These are phyloP conservation scores for Gobius niger DNA, from an alignment of 2,113 vertebrate genomes.

Conservation along the genomic window DNA sequence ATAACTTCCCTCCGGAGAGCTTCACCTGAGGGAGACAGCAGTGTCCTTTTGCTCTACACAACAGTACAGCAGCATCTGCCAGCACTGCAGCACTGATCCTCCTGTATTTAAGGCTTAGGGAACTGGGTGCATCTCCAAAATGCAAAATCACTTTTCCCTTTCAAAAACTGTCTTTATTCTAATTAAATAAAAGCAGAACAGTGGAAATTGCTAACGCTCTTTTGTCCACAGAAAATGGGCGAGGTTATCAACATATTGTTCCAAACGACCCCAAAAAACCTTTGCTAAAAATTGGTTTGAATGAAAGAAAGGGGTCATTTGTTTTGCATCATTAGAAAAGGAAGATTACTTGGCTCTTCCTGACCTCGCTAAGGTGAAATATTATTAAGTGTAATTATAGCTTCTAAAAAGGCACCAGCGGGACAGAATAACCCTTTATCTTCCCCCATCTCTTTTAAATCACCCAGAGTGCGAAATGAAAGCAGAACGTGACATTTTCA, in stretches of 20 bases:
- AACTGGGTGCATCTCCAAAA: slow-evolving; percentile 24
- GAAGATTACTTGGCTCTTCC: slow-evolving; percentile 13
- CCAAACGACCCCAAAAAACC: background rate
- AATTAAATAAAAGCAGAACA: background rate
- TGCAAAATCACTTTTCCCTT: background rate
- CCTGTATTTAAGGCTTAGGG: slow-evolving; percentile 1
- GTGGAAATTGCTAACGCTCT: background rate
- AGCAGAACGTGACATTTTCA: slow-evolving; percentile 16
- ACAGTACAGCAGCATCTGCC: slow-evolving; percentile 30
- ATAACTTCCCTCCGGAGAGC: slow-evolving; percentile 27
- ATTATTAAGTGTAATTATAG: slow-evolving; percentile 3
- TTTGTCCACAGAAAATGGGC: background rate
- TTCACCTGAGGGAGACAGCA: slow-evolving; percentile 39
- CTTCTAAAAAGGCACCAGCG: slow-evolving; percentile 8
- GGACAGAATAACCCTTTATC: slow-evolving; percentile 10
- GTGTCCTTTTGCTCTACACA: slow-evolving; percentile 29
- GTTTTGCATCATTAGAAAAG: slow-evolving; percentile 17
- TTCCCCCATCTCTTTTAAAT: slow-evolving; percentile 11
- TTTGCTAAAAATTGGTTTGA: background rate
- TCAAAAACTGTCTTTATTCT: background rate
- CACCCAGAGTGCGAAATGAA: slow-evolving; percentile 18
- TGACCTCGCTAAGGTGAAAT: slow-evolving; percentile 10
- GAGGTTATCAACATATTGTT: background rate
- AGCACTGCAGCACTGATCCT: slow-evolving; percentile 25
- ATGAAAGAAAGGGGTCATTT: slow-evolving; percentile 4